Base-by-base conservation (phyloP, 2,888 invertebrate species). In the Caenorhabditis angaria region DNA sequence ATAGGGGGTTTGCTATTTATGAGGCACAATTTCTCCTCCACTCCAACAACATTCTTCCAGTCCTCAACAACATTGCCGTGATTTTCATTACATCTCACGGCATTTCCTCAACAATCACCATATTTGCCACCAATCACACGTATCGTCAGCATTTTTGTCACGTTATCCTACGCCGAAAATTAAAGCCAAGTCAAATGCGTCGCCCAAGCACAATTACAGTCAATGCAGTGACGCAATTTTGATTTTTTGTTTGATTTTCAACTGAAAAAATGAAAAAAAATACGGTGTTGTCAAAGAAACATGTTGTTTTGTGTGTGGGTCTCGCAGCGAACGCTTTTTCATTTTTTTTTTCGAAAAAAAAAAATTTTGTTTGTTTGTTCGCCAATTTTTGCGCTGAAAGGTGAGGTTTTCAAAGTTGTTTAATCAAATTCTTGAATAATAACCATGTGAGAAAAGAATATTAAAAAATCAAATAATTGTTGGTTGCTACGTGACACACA, bases 31-130 rank as follows among this genome's bases (percentile, higher is more conserved):
- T 48, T 10, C n/a, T 48, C 4, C 48, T 48, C 18, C 20, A n/a
- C 14, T 35, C 14, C 8, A 35, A 35, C 6, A 35, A n/a, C 14
- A 3, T 2, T 10, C 5, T 58, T 64, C 27, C 59, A 70, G 70
- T 65, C 61, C 32, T 28, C 59, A 70, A 70, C 59, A 70, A 70
- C 50, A 65, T 70, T 6, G 65, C 70, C 3, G 62, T 70, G 10
- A 62, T 70, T 28, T 65, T 65, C 29, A 70, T 70, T 2, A 57
- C 65, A 14, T 55, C 65, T 12, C 70, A 70, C 47, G 70, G 70
- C 29, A 65, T 70, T 55, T 57, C 65, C 22, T 70, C 70, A 27
- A 70, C 70, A 1, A 53, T 70, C 50, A 62, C 62, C 2, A 48
- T 65, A 20, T 65, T 70, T n/a, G 48, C 48, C 32, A 58, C 65